A percentile compares a stretch with the other conserved stretches of the same genome.
phyloP scores from a whole-genome alignment of 2,113 vertebrate genomes.

The Ivindomyrus marchei region DNA sequence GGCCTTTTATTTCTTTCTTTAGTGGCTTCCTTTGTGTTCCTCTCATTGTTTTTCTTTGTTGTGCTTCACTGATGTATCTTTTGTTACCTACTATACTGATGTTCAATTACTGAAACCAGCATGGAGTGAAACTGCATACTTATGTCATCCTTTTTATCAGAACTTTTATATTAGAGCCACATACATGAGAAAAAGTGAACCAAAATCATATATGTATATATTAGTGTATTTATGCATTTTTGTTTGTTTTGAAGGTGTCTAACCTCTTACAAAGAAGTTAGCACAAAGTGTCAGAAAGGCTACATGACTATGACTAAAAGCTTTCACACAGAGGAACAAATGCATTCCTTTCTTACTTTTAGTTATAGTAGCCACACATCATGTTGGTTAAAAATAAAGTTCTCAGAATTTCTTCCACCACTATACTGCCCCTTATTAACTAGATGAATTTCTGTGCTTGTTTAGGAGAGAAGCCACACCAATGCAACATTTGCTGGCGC shows the following conservation, averaged over 20 bases:
- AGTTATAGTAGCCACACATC: neutral
- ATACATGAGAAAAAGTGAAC: neutral
- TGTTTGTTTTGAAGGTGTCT: neutral
- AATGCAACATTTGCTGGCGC: slow-evolving; percentile 99
- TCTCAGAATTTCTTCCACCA: neutral
- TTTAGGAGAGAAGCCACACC: slow-evolving; percentile 98
- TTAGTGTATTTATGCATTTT: neutral
- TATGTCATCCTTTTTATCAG: neutral
- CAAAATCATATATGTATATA: neutral
- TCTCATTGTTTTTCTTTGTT: neutral
- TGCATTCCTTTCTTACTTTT: neutral
- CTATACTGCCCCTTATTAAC: neutral
- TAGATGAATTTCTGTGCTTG: slow-evolving; percentile 17
- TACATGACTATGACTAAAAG: neutral
- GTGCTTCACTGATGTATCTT: neutral
- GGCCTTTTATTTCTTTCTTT: neutral
- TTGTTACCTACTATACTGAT: neutral
- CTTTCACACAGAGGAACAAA: neutral
- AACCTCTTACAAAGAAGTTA: neutral
- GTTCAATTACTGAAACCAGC: neutral
- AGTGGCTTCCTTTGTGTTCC: neutral
- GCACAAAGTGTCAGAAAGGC: neutral
- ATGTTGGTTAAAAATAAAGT: neutral
- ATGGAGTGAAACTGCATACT: neutral
- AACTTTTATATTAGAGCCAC: neutral